Conservation (phyloP, 2,113 vertebrate species). For the Gopherus evgoodei region DNA sequence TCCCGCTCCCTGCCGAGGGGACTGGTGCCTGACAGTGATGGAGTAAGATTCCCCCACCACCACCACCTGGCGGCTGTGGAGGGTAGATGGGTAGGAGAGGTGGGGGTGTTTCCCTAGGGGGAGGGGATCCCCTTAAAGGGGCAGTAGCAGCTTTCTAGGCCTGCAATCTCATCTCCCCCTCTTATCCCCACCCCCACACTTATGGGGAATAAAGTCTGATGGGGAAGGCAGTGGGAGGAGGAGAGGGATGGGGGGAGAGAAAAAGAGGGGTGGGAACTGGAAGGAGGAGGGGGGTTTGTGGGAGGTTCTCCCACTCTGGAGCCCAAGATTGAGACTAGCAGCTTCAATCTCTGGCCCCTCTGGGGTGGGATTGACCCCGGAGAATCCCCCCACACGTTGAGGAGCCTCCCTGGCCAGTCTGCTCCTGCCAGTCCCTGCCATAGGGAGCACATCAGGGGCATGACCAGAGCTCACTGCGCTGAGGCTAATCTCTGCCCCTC, state of each 20-base stretch:
- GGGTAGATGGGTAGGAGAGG: no score
- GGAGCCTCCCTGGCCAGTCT: not conserved
- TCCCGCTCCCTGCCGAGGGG: not conserved
- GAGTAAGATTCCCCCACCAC: not conserved
- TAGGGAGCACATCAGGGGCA: no score
- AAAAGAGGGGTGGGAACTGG: not conserved
- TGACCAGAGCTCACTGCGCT: no score
- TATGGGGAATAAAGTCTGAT: rapidly evolving
- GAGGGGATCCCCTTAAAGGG: not conserved
- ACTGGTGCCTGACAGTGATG: not conserved
- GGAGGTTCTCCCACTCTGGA: not conserved
- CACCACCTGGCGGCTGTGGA: no score
- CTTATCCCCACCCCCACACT: not conserved
- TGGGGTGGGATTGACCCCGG: no score
- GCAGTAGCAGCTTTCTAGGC: no score
- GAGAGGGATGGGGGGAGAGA: no score
- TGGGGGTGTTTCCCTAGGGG: not conserved
- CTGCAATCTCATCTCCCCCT: not conserved
- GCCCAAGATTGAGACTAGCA: not conserved
- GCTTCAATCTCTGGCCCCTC: not conserved
- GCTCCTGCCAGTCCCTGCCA: not conserved
- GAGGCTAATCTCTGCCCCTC: no score
- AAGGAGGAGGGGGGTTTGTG: not conserved
- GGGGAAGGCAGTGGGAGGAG: no score
- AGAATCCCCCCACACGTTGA: not conserved